These are phyloP conservation scores for Rhinatrema bivittatum DNA, from an alignment of 2,797 vertebrate genomes.

Conservation along the genomic window DNA sequence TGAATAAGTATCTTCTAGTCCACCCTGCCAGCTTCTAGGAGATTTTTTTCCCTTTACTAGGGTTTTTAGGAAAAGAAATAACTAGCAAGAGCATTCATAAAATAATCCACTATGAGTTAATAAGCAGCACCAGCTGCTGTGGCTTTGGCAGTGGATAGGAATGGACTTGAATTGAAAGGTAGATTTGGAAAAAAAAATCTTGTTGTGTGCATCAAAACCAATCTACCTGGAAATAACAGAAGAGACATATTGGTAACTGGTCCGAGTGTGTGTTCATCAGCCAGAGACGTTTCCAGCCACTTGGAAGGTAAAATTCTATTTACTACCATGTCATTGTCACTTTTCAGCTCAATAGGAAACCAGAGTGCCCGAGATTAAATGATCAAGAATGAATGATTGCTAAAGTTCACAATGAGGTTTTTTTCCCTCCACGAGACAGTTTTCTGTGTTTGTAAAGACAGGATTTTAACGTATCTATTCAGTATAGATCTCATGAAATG, in stretches of 20 bases:
- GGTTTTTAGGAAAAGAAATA: too few species aligned
- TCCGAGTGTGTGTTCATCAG: conserved; percentile 16
- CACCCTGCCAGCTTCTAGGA: too few species aligned
- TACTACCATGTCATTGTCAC: conserved; percentile 33
- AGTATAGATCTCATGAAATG: too few species aligned
- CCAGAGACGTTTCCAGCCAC: conserved; percentile 10
- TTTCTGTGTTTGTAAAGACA: too few species aligned
- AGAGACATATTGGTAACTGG: conserved; percentile 1
- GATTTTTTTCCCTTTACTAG: too few species aligned
- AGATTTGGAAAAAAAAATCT: neutral
- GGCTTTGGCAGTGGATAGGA: neutral
- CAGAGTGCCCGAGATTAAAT: fast-evolving
- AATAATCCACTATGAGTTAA: too few species aligned
- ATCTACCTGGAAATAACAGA: conserved; percentile 15
- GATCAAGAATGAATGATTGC: fast-evolving
- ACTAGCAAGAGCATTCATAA: too few species aligned
- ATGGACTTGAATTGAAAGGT: neutral
- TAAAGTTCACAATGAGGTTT: too few species aligned
- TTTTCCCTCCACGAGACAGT: too few species aligned
- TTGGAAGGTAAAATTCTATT: conserved; percentile 6
- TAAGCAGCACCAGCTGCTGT: neutral
- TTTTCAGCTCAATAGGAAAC: conserved; percentile 7
- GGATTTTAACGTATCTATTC: too few species aligned
- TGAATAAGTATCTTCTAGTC: too few species aligned
- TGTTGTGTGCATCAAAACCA: conserved; percentile 1